phyloP scores from a whole-genome alignment of 92 coral and sea anemone genomes.

The Actinernus sp. region DNA sequence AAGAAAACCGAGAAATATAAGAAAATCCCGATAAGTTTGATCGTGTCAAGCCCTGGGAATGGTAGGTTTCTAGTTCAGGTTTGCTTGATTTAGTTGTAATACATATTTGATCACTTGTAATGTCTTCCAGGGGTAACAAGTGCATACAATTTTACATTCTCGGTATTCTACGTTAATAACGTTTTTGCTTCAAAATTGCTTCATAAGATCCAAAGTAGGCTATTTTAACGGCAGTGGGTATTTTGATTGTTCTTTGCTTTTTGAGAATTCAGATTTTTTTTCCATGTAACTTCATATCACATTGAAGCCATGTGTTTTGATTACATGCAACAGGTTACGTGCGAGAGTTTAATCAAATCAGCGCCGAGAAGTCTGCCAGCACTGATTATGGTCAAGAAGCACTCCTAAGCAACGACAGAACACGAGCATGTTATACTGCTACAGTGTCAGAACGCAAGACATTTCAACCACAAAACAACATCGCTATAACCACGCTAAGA shows the following conservation, averaged over 20 bases:
- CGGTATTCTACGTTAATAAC: no score
- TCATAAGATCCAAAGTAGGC: no score
- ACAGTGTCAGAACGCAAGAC: no score
- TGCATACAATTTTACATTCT: no score
- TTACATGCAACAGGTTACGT: slow-evolving; percentile 46
- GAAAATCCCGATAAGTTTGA: slow-evolving; percentile 17
- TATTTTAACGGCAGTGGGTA: no score
- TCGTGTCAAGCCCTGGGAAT: slow-evolving; percentile 54
- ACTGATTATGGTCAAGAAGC: slow-evolving; percentile 15
- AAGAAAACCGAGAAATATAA: slow-evolving; percentile 59
- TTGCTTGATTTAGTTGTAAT: neutral
- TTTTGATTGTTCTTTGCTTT: no score
- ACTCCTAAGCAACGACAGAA: slow-evolving; percentile 6
- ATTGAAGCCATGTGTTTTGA: slow-evolving; percentile 36
- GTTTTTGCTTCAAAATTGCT: no score
- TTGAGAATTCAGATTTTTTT: no score
- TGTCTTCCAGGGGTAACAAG: slow-evolving; percentile 68
- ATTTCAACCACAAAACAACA: no score
- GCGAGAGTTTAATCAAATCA: slow-evolving; percentile 38
- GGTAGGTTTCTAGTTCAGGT: slow-evolving; percentile 11
- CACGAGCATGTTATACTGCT: neutral
- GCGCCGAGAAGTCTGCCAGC: slow-evolving; percentile 23
- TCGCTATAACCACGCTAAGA: no score
- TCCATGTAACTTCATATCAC: no score
- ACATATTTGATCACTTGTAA: no score